Evolutionary conservation across 2,888 invertebrate species (phyloP).

Genomic region (Tribolium freemani): DNA sequence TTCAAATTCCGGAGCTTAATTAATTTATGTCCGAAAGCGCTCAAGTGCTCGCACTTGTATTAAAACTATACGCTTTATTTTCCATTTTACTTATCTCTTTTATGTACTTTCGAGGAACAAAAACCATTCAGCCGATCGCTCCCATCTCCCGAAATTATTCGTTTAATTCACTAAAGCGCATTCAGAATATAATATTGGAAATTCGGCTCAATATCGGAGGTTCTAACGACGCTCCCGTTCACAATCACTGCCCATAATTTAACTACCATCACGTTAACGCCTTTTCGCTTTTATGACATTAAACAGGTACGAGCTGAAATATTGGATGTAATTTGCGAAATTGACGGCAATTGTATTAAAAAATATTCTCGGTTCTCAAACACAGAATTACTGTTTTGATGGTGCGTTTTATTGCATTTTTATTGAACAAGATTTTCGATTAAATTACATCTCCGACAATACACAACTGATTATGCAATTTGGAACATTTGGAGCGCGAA

Average conservation of each 20-base stretch:
- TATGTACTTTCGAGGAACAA: not conserved
- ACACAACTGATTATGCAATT: too few species aligned
- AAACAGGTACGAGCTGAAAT: not conserved
- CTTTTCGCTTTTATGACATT: not conserved
- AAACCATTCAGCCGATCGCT: not conserved
- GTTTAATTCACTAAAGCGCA: not conserved
- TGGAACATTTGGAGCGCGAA: too few species aligned
- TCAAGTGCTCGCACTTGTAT: not conserved
- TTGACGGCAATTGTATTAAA: not conserved
- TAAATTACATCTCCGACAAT: too few species aligned
- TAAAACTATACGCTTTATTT: not conserved
- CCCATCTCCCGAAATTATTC: not conserved
- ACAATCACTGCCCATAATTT: not conserved
- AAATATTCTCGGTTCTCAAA: not conserved
- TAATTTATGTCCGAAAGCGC: not conserved
- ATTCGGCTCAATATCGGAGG: not conserved
- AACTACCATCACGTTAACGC: not conserved
- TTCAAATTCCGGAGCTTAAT: not conserved
- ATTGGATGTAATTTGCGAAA: not conserved
- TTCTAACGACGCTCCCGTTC: not conserved
- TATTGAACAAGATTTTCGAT: too few species aligned
- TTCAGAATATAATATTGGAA: not conserved
- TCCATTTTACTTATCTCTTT: not conserved
- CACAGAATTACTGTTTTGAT: too few species aligned
- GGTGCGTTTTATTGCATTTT: too few species aligned